Base-by-base conservation (phyloP, 2,113 vertebrate genomes). In the Otus sunia region DNA sequence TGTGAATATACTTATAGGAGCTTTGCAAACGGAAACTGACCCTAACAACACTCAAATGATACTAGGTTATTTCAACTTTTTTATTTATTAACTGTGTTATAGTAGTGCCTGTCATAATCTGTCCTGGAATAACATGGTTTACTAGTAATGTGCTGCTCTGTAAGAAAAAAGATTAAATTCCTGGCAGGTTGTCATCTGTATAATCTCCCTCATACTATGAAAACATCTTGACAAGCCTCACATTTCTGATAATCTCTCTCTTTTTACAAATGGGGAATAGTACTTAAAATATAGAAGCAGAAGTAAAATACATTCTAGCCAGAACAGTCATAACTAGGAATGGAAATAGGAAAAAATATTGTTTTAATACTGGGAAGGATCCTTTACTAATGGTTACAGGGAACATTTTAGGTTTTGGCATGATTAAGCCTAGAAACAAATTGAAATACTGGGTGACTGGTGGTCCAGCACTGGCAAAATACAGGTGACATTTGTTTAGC, bases 21-120 rank as follows among this genome's bases (percentile, higher is more conserved):
- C 99, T 67, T 98, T 99, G 96, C 99, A 99, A 95, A 99, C 99
- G 0, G 99, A 99, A 98, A 99, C 99, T 0, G 99, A 99, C 96
- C 98, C 99, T 79, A 99, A 99, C 97, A 99, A 99, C 98, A 99
- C 99, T 39, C 99, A 99, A 82, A 99, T 99, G 98, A 99, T 99
- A 94, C 81, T 99, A 97, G 99, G 99, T 99, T 97, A 98, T 93
- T 96, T 96, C 94, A 79, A 60, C 55, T 74, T 73, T 63, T 82
- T 78, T 55, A 52, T 87, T 88, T 94, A 79, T 86, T 68, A 36
- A 37, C 21, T 88, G 17, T 71, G 9, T 79, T 87, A 2, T 2
- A n/a, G 9, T 76, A 68, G 1, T 36, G 12, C 69, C 37, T 85
- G 26, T 58, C 71, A 67, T 87, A 52, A 63, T 37, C 43, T 56